Conservation (phyloP, 1,140 invertebrate species). For the Contarinia nasturtii region DNA sequence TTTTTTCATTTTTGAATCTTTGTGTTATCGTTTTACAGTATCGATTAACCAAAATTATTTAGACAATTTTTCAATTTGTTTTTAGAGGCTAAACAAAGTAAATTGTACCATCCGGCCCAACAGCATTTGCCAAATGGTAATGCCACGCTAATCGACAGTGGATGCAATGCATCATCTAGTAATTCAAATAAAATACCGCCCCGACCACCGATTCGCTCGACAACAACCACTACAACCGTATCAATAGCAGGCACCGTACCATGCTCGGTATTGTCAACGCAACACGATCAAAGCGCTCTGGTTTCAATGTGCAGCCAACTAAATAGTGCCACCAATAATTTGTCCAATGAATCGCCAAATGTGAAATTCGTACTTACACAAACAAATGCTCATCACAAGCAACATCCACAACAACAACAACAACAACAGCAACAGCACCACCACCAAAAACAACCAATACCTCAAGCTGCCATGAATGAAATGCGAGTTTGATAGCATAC, state of each 20-base stretch:
- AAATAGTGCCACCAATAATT: neutral
- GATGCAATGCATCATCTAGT: constrained; percentile 16
- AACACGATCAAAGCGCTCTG: too few relatives aligned
- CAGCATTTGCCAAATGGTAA: constrained; percentile 11
- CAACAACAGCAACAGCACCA: constrained; percentile 22
- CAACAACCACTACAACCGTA: neutral
- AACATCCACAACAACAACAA: constrained; percentile 30
- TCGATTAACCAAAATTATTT: neutral
- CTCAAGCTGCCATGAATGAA: constrained; percentile 57
- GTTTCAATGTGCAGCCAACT: constrained; percentile 6
- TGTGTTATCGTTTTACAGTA: too few relatives aligned
- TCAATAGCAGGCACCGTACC: constrained; percentile 1
- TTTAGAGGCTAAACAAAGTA: constrained; percentile 15
- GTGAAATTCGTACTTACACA: constrained; percentile 5
- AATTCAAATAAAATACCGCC: constrained; percentile 6
- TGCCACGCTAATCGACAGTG: constrained; percentile 9
- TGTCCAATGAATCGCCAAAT: constrained; percentile 9
- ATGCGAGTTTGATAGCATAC: constrained; percentile 61
- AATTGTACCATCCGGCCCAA: constrained; percentile 8
- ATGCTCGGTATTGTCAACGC: neutral
- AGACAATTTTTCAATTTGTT: constrained; percentile 4
- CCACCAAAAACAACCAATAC: constrained; percentile 30
- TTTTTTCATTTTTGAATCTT: too few relatives aligned
- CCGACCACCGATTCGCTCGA: constrained; percentile 17
- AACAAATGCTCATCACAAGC: constrained; percentile 27